phyloP scores from a whole-genome alignment of 1,140 invertebrate genomes.

The Pentalonia nigronervosa region DNA sequence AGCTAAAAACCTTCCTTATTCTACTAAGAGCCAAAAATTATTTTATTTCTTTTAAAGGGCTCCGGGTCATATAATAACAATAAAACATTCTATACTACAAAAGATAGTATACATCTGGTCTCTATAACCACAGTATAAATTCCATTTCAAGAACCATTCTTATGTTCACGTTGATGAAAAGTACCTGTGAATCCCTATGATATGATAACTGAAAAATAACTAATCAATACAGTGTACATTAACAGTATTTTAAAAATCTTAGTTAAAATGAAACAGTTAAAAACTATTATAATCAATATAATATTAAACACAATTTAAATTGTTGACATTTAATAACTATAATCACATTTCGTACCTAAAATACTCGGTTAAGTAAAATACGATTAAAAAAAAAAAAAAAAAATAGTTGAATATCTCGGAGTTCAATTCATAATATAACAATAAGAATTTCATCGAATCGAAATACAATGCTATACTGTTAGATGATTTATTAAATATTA shows the following conservation, averaged over 20 bases:
- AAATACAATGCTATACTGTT: background rate
- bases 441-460: too few relatives aligned
- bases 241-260: background rate
- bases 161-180: background rate
- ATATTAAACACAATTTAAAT: background rate
- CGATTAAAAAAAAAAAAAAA: too few relatives aligned
- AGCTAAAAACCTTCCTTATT: background rate
- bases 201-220: background rate
- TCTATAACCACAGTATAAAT: background rate
- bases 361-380: background rate
- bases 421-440: too few relatives aligned
- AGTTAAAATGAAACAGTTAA: background rate
- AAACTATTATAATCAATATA: background rate
- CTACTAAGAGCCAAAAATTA: background rate
- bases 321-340: background rate
- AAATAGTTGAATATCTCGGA: too few relatives aligned
- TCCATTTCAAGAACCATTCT: background rate
- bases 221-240: background rate
- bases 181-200: background rate
- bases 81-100: background rate
- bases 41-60: background rate
- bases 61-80: background rate
- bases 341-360: background rate
- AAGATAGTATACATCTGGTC: background rate
- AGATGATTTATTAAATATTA: background rate